Evolutionary conservation across 2,797 vertebrate species (phyloP).

Genomic region (Heliangelus exortis): DNA sequence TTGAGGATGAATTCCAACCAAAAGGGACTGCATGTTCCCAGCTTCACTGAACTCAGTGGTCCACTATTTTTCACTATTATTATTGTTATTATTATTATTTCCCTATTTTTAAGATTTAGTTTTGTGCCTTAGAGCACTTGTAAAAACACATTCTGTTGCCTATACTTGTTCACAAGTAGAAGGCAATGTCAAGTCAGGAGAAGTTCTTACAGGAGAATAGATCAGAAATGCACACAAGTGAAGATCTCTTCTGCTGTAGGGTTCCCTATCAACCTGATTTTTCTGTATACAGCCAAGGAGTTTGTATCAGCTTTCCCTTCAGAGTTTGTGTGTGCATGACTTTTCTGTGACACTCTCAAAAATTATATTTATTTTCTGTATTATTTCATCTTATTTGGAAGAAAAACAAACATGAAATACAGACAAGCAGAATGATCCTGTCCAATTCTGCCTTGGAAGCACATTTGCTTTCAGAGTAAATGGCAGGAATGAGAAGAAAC

Average conservation of each 20-base stretch:
- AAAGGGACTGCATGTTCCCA: not conserved
- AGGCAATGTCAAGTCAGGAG: not conserved
- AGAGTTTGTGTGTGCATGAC: not conserved
- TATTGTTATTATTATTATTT: not conserved
- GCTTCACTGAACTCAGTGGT: not conserved
- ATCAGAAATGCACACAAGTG: not conserved
- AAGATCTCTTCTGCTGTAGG: not conserved
- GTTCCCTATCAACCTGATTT: not conserved
- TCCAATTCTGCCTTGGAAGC: not conserved
- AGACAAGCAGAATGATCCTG: not conserved
- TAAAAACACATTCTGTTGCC: not conserved
- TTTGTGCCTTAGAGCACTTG: not conserved
- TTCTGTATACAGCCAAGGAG: not conserved
- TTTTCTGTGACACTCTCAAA: not conserved
- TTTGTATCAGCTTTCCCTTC: not conserved
- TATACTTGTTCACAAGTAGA: not conserved
- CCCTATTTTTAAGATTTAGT: too few relatives aligned
- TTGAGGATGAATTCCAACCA: not conserved
- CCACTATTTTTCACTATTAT: not conserved
- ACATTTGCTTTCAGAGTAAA: conserved; percentile 11
- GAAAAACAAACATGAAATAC: not conserved
- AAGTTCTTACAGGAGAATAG: not conserved
- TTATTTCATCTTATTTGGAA: not conserved
- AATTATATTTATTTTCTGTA: not conserved
- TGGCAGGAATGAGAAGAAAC: not conserved